Evolutionary conservation across 2,888 invertebrate genomes (phyloP).

Genomic region (Rhingia campestris): DNA sequence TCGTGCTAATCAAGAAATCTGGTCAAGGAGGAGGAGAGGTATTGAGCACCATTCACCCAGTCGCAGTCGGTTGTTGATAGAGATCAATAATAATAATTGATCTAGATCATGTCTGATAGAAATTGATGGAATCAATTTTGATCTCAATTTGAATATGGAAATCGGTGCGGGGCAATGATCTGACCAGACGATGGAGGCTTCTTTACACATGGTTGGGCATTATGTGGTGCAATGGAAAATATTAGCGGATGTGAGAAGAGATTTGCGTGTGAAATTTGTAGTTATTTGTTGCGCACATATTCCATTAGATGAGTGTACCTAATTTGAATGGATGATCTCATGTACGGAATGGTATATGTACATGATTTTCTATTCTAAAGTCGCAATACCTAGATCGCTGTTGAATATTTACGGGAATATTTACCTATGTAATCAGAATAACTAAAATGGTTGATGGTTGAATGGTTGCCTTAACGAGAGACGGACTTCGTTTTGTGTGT

Average conservation of each 20-base stretch:
- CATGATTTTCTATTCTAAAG: too few relatives aligned
- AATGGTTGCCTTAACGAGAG: too few relatives aligned
- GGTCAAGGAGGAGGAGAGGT: constrained; percentile 23
- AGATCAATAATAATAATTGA: constrained; percentile 62
- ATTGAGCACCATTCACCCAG: constrained; percentile 2
- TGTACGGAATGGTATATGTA: neutral
- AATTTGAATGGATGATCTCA: constrained; percentile 45
- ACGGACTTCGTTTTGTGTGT: too few relatives aligned
- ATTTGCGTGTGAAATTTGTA: constrained; percentile 39
- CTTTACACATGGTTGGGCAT: constrained; percentile 19
- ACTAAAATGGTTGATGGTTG: too few relatives aligned
- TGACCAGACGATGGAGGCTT: constrained; percentile 6
- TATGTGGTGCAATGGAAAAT: constrained; percentile 44
- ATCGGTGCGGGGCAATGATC: constrained; percentile 53
- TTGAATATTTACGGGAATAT: too few relatives aligned
- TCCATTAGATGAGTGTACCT: neutral
- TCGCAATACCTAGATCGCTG: too few relatives aligned
- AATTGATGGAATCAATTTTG: constrained; percentile 64
- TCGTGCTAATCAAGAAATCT: constrained; percentile 30
- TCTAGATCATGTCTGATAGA: constrained; percentile 60
- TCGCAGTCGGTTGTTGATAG: neutral
- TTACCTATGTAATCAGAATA: too few relatives aligned
- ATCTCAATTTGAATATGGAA: constrained; percentile 56
- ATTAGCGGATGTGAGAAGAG: constrained; percentile 51
- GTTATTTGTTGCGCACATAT: constrained; percentile 7